Conservation (phyloP, 2,888 invertebrate genomes). For the Stenichneumon culpator region DNA sequence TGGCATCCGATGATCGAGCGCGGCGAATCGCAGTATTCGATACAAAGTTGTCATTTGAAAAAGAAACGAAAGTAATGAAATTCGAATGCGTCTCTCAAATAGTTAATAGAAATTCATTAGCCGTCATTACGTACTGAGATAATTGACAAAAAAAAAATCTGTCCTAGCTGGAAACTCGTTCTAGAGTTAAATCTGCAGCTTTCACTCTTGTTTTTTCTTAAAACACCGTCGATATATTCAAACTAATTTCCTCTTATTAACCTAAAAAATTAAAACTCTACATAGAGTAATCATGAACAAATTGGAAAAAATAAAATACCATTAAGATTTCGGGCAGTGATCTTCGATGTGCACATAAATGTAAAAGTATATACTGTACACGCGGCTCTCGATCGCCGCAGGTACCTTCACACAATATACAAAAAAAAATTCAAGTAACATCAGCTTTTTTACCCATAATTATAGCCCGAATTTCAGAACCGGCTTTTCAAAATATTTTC, state of each 20-base stretch:
- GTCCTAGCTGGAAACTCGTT: not conserved
- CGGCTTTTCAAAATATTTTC: not conserved
- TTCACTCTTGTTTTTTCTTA: not conserved
- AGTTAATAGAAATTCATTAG: not conserved
- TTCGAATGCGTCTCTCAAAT: not conserved
- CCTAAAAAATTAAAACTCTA: constrained; percentile 35
- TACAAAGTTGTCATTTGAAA: not conserved
- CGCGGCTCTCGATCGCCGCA: constrained; percentile 52
- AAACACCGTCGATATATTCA: constrained; percentile 27
- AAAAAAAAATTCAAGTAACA: constrained; percentile 3
- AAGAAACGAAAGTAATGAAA: not conserved
- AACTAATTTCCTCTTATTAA: constrained; percentile 25
- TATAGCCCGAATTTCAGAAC: constrained; percentile 1
- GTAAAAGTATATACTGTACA: constrained; percentile 57
- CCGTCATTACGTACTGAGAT: not conserved
- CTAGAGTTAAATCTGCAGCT: not conserved
- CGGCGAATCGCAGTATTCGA: constrained; percentile 2
- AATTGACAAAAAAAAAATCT: not conserved
- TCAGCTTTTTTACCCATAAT: not conserved
- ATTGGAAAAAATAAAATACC: not conserved
- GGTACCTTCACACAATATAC: constrained; percentile 38
- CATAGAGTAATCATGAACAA: constrained; percentile 8
- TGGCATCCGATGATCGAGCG: constrained; percentile 23
- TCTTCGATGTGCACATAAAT: constrained; percentile 15
- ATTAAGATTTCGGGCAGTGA: constrained; percentile 37